Conservation (phyloP, 37 sponge, comb jelly and placozoan genomes). For the Amphimedon queenslandica region DNA sequence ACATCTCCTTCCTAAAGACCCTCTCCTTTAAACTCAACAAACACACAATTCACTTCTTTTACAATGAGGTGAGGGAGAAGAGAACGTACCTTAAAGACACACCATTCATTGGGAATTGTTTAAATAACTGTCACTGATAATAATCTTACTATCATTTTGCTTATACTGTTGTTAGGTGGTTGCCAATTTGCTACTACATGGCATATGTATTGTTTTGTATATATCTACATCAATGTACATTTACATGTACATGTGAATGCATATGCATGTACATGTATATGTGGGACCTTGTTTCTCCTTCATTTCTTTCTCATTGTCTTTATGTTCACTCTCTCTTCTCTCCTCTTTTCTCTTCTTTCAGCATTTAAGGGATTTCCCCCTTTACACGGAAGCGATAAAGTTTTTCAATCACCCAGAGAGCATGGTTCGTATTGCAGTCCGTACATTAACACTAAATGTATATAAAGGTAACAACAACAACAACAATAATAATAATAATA, state of each 20-base stretch:
- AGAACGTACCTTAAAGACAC: not conserved
- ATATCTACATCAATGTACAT: not conserved
- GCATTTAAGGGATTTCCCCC: slow-evolving; percentile 95
- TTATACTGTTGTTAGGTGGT: not conserved
- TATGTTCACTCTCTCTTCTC: too few relatives aligned
- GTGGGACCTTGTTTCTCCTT: not conserved
- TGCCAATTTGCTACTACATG: not conserved
- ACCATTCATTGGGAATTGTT: too few relatives aligned
- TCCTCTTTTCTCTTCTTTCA: slow-evolving; percentile 28
- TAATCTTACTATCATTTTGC: too few relatives aligned
- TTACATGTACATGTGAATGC: not conserved
- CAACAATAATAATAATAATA: not conserved
- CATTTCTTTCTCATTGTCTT: not conserved
- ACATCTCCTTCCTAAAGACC: slow-evolving; percentile 99
- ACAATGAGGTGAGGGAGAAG: slow-evolving; percentile 93
- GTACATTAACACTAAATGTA: slow-evolving; percentile 97
- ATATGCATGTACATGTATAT: not conserved
- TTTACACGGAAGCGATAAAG: slow-evolving; percentile 98
- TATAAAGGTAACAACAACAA: slow-evolving; percentile 71
- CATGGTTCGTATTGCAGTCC: slow-evolving; percentile 98
- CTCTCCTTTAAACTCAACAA: slow-evolving; percentile 93
- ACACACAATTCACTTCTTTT: slow-evolving; percentile 98
- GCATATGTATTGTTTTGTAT: too few relatives aligned
- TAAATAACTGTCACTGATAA: too few relatives aligned
- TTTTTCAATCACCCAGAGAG: slow-evolving; percentile 97